These are phyloP conservation scores for Propithecus coquereli DNA, from an alignment of 2,113 vertebrate genomes.

Conservation along the genomic window DNA sequence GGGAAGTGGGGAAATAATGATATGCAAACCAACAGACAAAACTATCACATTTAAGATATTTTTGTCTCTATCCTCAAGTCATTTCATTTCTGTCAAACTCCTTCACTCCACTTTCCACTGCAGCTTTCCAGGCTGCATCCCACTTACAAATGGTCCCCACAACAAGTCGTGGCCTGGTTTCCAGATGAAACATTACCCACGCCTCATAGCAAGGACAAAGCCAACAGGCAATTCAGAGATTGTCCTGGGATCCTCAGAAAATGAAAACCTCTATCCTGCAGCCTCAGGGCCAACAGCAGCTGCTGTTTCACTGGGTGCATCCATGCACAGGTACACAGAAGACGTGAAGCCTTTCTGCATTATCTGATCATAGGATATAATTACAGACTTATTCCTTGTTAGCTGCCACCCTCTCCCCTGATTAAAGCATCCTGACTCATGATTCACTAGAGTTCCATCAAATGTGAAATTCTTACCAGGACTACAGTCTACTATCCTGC, in stretches of 20 bases:
- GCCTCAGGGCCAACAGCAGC: background rate
- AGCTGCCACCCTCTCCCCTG: background rate
- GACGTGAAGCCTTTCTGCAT: background rate
- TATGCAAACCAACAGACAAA: constrained; percentile 78
- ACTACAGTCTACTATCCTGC: background rate
- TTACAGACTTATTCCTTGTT: constrained; percentile 11
- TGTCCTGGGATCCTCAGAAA: background rate
- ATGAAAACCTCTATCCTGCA: background rate
- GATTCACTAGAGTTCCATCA: background rate
- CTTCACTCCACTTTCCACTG: constrained; percentile 31
- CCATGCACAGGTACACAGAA: background rate
- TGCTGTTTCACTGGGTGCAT: background rate
- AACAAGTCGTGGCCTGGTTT: background rate
- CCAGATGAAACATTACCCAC: background rate
- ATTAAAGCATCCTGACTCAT: constrained; percentile 35
- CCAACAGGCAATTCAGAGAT: background rate
- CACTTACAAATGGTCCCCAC: background rate
- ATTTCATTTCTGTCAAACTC: constrained; percentile 76
- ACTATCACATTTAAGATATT: constrained; percentile 77
- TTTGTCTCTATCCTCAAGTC: constrained; percentile 80
- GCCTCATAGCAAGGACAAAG: background rate
- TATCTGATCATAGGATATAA: background rate
- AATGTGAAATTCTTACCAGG: background rate
- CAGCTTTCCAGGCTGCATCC: background rate
- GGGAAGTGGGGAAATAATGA: constrained; percentile 77